Percentiles rank a stretch among this genome's conserved stretches.
phyloP scores from a whole-genome alignment of 2,888 invertebrate genomes.

The Leptinotarsa haldemani region DNA sequence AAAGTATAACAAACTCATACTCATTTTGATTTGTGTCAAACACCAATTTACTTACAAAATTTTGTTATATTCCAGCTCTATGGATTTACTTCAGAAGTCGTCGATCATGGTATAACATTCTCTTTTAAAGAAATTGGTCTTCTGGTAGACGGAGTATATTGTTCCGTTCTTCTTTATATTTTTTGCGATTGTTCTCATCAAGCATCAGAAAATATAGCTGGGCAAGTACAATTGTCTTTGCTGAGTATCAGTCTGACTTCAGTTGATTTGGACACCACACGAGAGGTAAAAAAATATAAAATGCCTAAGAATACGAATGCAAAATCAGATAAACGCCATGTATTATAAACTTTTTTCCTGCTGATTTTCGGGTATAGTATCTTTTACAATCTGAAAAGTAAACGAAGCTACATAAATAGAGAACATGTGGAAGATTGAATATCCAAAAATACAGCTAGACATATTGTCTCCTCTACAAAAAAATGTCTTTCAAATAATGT shows the following conservation, averaged over 20 bases:
- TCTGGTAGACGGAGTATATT: constrained; percentile 73
- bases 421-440: too few species aligned
- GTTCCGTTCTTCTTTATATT: constrained; percentile 71
- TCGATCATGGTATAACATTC: constrained; percentile 75
- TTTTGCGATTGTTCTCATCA: constrained; percentile 78
- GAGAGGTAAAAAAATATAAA: constrained; percentile 66
- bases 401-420: too few species aligned
- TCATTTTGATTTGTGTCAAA: too few species aligned
- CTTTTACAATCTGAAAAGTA: too few species aligned
- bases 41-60: too few species aligned
- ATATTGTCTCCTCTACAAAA: too few species aligned
- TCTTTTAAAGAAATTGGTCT: constrained; percentile 77
- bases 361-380: too few species aligned
- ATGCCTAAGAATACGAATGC: too few species aligned
- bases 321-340: too few species aligned
- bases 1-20: not conserved
- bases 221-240: constrained; percentile 73
- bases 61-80: constrained; percentile 64
- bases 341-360: too few species aligned
- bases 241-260: constrained; percentile 71
- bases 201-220: constrained; percentile 74
- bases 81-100: constrained; percentile 75
- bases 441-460: too few species aligned
- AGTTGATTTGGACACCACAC: constrained; percentile 71
- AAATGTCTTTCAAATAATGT: too few species aligned